Evolutionary conservation across 2,113 vertebrate species (phyloP), one percentile per base, ranked within the genome.

Genomic region (Dicaeum eximium): DNA sequence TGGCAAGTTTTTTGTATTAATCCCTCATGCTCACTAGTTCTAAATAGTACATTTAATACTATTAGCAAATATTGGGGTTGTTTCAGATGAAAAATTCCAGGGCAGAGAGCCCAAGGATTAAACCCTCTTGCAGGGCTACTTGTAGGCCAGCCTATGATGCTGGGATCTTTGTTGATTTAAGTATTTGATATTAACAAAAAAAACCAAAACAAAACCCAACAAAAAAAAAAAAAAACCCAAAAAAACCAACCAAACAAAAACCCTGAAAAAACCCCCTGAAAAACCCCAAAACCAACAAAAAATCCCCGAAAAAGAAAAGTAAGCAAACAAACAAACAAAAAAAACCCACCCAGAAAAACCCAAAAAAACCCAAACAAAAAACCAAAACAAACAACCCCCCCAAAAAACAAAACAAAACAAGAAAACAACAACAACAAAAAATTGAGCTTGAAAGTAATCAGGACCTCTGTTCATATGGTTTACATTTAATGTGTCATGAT

Each of bases 401-500:
- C 38, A 30, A 48, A 48, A 11, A 35, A 57, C n/a, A n/a, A 22
- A 35, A 35, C 2, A n/a, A n/a, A n/a, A n/a, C n/a, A n/a, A n/a
- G n/a, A n/a, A n/a, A n/a, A n/a, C n/a, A n/a, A n/a, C n/a, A n/a
- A n/a, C 13, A 28, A 44, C 24, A 35, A 66, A 57, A 73, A 23
- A 4, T 10, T 21, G 37, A 82, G 13, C 22, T 82, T 74, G 31
- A 79, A 85, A 88, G 37, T 37, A 61, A n/a, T 82, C 25, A 18
- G 37, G 10, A 72, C 65, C 54, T 79, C 53, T 53, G 38, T 89
- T 93, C 71, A 60, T 84, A 65, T 92, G 79, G 72, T 92, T 95
- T 86, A 62, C 48, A 67, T 94, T 84, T 96, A 90, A 95, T 44
- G 48, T 81, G 37, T 78, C 84, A 65, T 96, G 74, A 92, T 95